Conservation (phyloP, 2,113 vertebrate genomes). For the Halichoerus grypus region DNA sequence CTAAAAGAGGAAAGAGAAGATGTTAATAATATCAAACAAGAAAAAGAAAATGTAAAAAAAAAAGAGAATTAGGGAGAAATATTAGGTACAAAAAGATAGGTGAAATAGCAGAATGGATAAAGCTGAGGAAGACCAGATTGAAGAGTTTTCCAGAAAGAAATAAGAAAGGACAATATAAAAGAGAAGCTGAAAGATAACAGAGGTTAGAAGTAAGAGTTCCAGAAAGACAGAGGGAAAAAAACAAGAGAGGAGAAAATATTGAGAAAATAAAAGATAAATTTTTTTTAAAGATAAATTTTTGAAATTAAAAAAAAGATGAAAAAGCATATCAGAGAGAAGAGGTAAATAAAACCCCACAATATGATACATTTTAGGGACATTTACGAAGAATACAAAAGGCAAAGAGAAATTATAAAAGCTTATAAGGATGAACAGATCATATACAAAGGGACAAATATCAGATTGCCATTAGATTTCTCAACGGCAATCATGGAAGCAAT, state of each 20-base stretch:
- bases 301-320: background rate
- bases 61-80: background rate
- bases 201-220: background rate
- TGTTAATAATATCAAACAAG: background rate
- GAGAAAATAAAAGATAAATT: background rate
- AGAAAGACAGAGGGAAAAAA: background rate
- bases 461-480: background rate
- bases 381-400: background rate
- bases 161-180: background rate
- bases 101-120: background rate
- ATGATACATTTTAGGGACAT: background rate
- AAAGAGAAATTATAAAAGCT: background rate
- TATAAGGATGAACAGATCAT: background rate
- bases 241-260: background rate
- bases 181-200: background rate
- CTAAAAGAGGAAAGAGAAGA: background rate
- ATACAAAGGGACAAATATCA: background rate
- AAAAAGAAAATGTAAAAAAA: background rate
- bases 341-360: background rate
- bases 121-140: background rate
- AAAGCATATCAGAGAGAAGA: background rate
- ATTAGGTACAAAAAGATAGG: background rate
- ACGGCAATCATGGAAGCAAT: background rate
- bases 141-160: background rate
- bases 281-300: background rate